Base-by-base conservation (phyloP, 2,888 invertebrate genomes). In the Nomada ruficornis region DNA sequence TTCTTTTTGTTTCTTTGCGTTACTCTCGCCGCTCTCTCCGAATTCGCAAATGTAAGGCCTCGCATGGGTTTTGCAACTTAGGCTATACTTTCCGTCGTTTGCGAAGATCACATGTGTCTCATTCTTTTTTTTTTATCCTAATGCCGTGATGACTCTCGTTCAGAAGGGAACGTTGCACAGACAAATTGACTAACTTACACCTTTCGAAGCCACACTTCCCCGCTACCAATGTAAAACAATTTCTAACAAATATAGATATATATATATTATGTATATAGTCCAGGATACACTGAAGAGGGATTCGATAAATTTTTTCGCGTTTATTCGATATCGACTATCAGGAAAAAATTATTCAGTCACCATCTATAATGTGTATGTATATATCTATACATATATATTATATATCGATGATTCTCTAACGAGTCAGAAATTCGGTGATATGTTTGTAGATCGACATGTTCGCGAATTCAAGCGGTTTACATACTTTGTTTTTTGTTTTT, bases 31-130 rank as follows among this genome's bases (percentile, higher is more conserved):
- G 81, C 76, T 77, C 70, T 79, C 71, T 52, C 59, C 54, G 76
- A 86, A 86, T 85, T 80, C 76, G 83, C 71, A 80, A 82, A 70
- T 85, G 80, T 88, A 89, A 89, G 89, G 89, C 89, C 89, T 89
- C 89, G 76, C 80, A 86, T 86, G 78, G 73, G 63, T 87, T 71
- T 50, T 74, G 82, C 64, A 89, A 88, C 77, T 88, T 89, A 84
- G 84, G 82, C 85, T 88, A 89, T 78, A 89, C 81, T 86, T 89
- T 86, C 88, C 81, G 60, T 79, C 69, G 81, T 69, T 89, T 89
- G 79, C 76, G 20, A 79, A 79, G 69, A 84, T 89, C 86, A 88
- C 89, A 88, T 77, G 11, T 52, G 4, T 55, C 55, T 18, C 36
- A 13, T 20, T 20, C 5, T n/a, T 4, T 50, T 50, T 23, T 42